Evolutionary conservation across 53 echinoderm and acorn worm genomes (phyloP), one percentile per base, ranked within the genome.

Genomic region (Patiria pectinifera): DNA sequence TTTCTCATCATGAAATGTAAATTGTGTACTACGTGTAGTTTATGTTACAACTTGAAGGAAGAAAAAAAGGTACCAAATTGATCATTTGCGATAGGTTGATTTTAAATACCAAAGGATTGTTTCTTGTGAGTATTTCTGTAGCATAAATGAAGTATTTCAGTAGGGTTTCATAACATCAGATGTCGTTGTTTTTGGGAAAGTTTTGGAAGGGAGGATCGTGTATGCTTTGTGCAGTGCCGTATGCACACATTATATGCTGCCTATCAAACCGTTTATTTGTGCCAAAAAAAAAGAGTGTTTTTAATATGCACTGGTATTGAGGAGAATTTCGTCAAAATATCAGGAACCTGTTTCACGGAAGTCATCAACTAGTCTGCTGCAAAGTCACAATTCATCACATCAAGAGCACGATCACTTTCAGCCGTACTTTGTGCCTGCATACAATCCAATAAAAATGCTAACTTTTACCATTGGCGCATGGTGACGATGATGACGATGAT

Each of bases 241-340:
- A 69, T 79, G 89, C 89, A 89, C 89, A 89, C 62, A 62, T 60
- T 90, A 90, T 90, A 90, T 90, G 90, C 90, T 90, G 90, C 90
- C 81, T 90, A 90, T 90, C 25, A 35, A 69, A 62, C n/a, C 45
- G 44, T 81, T 90, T 23, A 80, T 90, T 90, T 90, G 90, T 90
- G 90, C 80, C 90, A 90, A 77, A 87, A 90, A 87, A 90, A 35
- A 81, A 78, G 76, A 18, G 66, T 79, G 80, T 90, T 81, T 80
- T 58, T 61, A 21, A 78, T 77, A 62, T 60, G 78, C 88, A 86
- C 74, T 71, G 49, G 58, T 75, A 22, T 86, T 48, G 74, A 86
- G 58, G 72, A 48, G 24, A 49, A 82, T 59, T 81, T 74, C 25
- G 86, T 86, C 86, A 86, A 48, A 21, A 21, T 71, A 58, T 72